Evolutionary conservation across 1,140 invertebrate species (phyloP).

Genomic region (Drosophila lacertosa): DNA sequence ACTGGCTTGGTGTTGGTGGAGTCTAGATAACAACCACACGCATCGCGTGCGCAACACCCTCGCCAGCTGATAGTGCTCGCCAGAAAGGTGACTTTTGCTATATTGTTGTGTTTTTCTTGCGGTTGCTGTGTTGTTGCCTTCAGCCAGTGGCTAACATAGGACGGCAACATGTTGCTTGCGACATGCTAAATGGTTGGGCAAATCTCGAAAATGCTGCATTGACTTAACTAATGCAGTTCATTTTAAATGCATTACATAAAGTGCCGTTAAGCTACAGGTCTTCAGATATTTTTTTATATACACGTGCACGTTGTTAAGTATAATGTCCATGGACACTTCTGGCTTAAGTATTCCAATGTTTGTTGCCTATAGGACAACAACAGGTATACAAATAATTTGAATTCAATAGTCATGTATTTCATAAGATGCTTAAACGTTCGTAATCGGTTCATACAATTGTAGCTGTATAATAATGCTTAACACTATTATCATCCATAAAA

Average conservation of each 20-base stretch:
- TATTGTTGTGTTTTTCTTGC: slow-evolving; percentile 42
- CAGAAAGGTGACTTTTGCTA: slow-evolving; percentile 31
- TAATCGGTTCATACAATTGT: slow-evolving; percentile 26
- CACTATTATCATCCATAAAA: slow-evolving; percentile 43
- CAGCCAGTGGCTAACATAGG: slow-evolving; percentile 23
- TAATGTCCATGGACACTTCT: too few relatives aligned
- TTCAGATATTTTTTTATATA: too few relatives aligned
- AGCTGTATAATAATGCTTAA: slow-evolving; percentile 23
- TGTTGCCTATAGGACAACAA: too few relatives aligned
- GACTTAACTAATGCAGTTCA: slow-evolving; percentile 7
- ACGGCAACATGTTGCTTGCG: slow-evolving; percentile 47
- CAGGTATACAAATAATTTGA: too few relatives aligned
- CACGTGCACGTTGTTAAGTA: too few relatives aligned
- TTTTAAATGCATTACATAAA: slow-evolving; percentile 26
- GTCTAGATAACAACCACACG: slow-evolving; percentile 4
- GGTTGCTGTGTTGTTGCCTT: slow-evolving; percentile 37
- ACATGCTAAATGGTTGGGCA: background rate
- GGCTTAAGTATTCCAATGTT: too few relatives aligned
- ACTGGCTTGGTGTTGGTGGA: slow-evolving; percentile 18
- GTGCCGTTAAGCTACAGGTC: slow-evolving; percentile 16
- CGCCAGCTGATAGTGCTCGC: background rate
- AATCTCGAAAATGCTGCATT: slow-evolving; percentile 18
- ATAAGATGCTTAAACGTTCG: too few relatives aligned
- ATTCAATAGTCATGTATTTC: too few relatives aligned
- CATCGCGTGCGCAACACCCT: slow-evolving; percentile 27